Conservation (phyloP, 2,113 vertebrate species). For the Austrofundulus limnaeus region DNA sequence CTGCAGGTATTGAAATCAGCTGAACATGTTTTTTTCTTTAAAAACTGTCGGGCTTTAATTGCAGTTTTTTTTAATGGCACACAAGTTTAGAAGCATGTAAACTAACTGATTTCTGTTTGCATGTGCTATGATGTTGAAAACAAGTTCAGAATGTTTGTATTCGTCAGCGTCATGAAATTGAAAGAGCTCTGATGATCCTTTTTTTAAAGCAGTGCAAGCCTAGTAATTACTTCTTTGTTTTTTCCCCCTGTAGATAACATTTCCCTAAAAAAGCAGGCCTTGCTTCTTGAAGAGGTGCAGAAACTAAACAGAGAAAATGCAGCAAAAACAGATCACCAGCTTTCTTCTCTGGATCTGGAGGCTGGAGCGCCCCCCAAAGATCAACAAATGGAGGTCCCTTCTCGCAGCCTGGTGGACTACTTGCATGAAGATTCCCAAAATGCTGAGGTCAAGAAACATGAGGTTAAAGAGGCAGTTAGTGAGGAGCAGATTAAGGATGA, state of each 20-base stretch:
- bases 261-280: constrained; percentile 73
- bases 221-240: constrained; percentile 23
- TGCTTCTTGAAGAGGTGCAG: constrained; percentile 81
- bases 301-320: constrained; percentile 86
- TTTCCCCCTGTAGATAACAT: constrained; percentile 71
- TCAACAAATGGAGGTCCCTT: constrained; percentile 10
- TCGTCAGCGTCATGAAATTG: constrained; percentile 1
- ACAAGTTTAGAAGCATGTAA: too few species aligned
- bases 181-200: background rate
- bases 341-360: constrained; percentile 38
- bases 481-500: constrained; percentile 8
- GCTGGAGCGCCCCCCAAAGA: constrained; percentile 25
- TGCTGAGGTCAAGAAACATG: constrained; percentile 18
- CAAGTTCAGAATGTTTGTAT: background rate
- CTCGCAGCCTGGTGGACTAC: constrained; percentile 42
- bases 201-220: constrained; percentile 4
- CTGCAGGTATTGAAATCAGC: constrained; percentile 79
- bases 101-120: too few species aligned
- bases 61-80: background rate
- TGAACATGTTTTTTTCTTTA: background rate
- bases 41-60: background rate
- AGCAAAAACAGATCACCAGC: constrained; percentile 69
- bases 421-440: constrained; percentile 51
- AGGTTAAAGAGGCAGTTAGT: constrained; percentile 18
- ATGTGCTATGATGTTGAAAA: too few species aligned